phyloP scores from a whole-genome alignment of 2,113 vertebrate genomes.

The Geococcyx californianus region DNA sequence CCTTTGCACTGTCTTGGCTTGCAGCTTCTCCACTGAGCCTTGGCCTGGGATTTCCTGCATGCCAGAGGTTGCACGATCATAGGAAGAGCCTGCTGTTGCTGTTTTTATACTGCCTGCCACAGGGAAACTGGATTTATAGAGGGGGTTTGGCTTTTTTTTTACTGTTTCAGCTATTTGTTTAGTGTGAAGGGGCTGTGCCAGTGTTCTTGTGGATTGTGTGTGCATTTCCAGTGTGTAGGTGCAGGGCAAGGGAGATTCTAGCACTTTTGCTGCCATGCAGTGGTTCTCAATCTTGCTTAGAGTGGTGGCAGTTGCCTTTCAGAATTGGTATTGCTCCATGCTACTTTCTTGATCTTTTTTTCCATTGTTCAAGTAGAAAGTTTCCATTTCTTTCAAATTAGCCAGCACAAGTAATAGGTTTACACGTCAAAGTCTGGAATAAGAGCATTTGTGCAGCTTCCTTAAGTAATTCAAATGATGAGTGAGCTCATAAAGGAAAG shows the following conservation, averaged over 20 bases:
- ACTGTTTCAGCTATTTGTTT: background rate
- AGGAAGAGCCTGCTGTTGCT: background rate
- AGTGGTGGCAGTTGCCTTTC: background rate
- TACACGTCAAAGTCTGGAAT: background rate
- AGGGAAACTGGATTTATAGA: background rate
- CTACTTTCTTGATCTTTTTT: background rate
- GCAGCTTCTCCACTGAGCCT: background rate
- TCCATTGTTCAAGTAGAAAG: background rate
- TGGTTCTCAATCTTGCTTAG: background rate
- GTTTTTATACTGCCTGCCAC: background rate
- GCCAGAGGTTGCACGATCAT: background rate
- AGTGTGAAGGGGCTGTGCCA: background rate
- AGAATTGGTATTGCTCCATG: background rate
- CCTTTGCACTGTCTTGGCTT: background rate
- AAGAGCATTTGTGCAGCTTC: background rate
- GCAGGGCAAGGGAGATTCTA: background rate
- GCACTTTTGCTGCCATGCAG: background rate
- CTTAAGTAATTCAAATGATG: background rate
- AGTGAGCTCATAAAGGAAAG: constrained; percentile 18
- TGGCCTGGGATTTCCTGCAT: background rate
- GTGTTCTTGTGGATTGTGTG: background rate
- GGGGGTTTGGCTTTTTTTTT: too few species aligned
- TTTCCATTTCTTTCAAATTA: background rate
- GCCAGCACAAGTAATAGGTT: background rate
- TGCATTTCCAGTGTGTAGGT: background rate